Conservation (phyloP, 2,113 vertebrate species). For the Gobius niger region DNA sequence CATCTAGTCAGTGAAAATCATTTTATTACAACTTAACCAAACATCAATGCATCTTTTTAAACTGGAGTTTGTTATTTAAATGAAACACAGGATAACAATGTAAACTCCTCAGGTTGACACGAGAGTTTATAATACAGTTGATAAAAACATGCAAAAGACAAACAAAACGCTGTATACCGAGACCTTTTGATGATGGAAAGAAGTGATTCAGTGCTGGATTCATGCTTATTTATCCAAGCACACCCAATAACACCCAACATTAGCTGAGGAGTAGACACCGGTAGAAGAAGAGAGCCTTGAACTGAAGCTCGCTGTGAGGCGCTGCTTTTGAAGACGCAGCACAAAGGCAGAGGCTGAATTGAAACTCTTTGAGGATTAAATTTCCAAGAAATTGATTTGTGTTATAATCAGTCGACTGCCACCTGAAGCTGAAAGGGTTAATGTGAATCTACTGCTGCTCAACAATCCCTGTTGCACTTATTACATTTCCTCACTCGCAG, state of each 20-base stretch:
- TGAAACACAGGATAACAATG: too few species aligned
- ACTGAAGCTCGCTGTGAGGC: slow-evolving; percentile 9
- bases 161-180: neutral
- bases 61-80: too few species aligned
- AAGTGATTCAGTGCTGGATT: neutral
- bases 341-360: slow-evolving; percentile 29
- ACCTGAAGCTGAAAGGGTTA: slow-evolving; percentile 51
- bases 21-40: too few species aligned
- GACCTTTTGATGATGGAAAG: neutral
- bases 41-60: too few species aligned
- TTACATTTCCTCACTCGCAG: slow-evolving; percentile 28
- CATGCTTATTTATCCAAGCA: neutral
- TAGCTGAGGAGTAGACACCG: neutral
- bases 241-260: slow-evolving; percentile 12
- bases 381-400: slow-evolving; percentile 47
- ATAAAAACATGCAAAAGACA: slow-evolving; percentile 1
- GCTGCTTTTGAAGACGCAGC: slow-evolving; percentile 19
- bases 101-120: too few species aligned
- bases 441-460: slow-evolving; percentile 19
- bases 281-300: slow-evolving; percentile 7
- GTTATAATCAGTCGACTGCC: slow-evolving; percentile 46
- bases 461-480: slow-evolving; percentile 16
- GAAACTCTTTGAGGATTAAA: slow-evolving; percentile 47
- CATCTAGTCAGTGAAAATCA: too few species aligned
- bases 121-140: neutral